Evolutionary conservation across 2,888 invertebrate genomes (phyloP).

Genomic region (Leucophenga maculata): DNA sequence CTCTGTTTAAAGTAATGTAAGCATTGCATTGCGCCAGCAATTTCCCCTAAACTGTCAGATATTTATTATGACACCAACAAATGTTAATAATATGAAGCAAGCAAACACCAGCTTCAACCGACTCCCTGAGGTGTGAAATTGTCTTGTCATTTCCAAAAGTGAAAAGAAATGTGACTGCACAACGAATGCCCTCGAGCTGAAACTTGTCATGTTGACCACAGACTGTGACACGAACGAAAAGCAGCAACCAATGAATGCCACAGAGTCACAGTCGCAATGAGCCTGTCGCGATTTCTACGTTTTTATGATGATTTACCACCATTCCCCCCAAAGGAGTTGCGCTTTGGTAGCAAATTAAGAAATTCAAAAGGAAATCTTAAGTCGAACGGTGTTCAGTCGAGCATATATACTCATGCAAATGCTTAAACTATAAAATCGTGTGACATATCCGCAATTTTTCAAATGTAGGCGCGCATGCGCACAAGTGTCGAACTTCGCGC

Average conservation of each 20-base stretch:
- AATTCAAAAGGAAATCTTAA: constrained; percentile 22
- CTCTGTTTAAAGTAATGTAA: background rate
- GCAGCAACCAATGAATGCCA: background rate
- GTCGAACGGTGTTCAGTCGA: constrained; percentile 27
- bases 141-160: constrained; percentile 52
- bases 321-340: constrained; percentile 40
- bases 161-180: constrained; percentile 34
- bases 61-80: constrained; percentile 20
- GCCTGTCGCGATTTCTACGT: constrained; percentile 56
- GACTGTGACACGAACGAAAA: constrained; percentile 25
- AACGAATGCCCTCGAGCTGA: constrained; percentile 22
- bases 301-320: constrained; percentile 60
- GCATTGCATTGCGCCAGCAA: background rate
- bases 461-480: constrained; percentile 40
- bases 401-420: no score
- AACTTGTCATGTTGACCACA: constrained; percentile 27
- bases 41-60: background rate
- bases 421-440: constrained; percentile 54
- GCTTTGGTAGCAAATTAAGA: constrained; percentile 28
- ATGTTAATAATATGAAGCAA: constrained; percentile 10
- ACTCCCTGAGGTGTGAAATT: constrained; percentile 66
- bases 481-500: constrained; percentile 62
- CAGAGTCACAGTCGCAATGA: constrained; percentile 23
- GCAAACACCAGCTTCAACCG: constrained; percentile 44
- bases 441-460: constrained; percentile 67